A percentile compares a stretch with the other conserved stretches of the same genome.
Conservation (phyloP, 2,797 vertebrate genomes). For the Hipposideros larvatus region DNA sequence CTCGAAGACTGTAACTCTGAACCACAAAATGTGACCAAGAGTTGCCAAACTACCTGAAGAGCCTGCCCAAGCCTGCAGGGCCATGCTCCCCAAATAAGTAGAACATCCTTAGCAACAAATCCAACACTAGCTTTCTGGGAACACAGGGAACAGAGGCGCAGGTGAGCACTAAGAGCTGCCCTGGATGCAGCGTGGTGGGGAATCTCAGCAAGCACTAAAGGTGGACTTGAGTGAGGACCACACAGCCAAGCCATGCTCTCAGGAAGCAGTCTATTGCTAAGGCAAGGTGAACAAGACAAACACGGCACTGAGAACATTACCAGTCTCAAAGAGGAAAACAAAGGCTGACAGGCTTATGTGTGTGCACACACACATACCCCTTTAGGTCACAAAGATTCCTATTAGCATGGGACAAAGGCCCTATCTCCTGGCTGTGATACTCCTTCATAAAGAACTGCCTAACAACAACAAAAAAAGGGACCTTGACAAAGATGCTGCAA, state of each 20-base stretch:
- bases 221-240: background rate
- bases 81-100: background rate
- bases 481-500: background rate
- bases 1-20: background rate
- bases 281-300: background rate
- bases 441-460: background rate
- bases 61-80: background rate
- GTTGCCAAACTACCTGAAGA: background rate
- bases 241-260: background rate
- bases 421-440: background rate
- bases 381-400: background rate
- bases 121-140: background rate
- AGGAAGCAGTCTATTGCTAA: background rate
- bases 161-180: background rate
- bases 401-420: too few species aligned
- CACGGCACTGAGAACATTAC: accelerated
- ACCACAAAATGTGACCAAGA: background rate
- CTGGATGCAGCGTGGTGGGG: background rate
- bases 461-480: background rate
- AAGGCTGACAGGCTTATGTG: background rate
- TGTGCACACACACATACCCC: background rate
- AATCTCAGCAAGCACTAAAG: background rate
- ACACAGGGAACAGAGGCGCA: background rate
- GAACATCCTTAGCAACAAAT: background rate
- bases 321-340: background rate